A percentile compares a stretch with the other conserved stretches of the same genome.
Conservation (phyloP, 2,797 vertebrate species). For the Sebastes variabilis region DNA sequence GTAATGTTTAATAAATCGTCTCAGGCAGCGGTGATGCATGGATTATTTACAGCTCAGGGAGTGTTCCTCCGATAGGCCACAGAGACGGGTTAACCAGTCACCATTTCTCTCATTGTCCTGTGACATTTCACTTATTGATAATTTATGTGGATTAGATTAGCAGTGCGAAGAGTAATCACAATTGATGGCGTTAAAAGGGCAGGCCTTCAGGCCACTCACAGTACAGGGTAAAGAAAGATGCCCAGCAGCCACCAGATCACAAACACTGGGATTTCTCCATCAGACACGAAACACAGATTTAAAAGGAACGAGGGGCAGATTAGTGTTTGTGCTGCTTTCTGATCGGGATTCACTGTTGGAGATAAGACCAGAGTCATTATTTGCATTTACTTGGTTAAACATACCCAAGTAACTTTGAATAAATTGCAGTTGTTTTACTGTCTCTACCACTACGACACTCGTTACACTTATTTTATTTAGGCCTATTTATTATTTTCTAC, state of each 20-base stretch:
- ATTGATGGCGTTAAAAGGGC: conserved; percentile 49
- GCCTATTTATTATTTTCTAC: neutral
- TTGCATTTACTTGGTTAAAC: neutral
- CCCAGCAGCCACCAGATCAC: neutral
- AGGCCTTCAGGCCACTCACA: conserved; percentile 9
- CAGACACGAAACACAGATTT: neutral
- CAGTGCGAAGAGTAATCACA: conserved; percentile 33
- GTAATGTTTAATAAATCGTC: conserved; percentile 50
- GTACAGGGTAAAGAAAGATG: conserved; percentile 23
- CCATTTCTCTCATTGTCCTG: conserved; percentile 46
- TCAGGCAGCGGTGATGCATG: conserved; percentile 22
- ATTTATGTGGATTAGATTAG: conserved; percentile 51
- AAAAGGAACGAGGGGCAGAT: neutral
- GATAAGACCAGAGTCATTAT: neutral
- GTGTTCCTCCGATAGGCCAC: conserved; percentile 49
- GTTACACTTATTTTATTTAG: no score
- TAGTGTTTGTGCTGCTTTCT: neutral
- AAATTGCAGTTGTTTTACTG: neutral
- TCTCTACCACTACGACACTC: neutral
- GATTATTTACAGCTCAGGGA: conserved; percentile 53
- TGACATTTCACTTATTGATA: conserved; percentile 72
- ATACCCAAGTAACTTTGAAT: neutral
- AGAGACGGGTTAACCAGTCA: conserved; percentile 24
- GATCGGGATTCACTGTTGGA: no score
- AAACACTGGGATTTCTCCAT: neutral